A percentile compares a stretch with the other conserved stretches of the same genome.
These are phyloP conservation scores for Nymphalis c-album DNA, from an alignment of 2,888 invertebrate genomes.

Conservation along the genomic window DNA sequence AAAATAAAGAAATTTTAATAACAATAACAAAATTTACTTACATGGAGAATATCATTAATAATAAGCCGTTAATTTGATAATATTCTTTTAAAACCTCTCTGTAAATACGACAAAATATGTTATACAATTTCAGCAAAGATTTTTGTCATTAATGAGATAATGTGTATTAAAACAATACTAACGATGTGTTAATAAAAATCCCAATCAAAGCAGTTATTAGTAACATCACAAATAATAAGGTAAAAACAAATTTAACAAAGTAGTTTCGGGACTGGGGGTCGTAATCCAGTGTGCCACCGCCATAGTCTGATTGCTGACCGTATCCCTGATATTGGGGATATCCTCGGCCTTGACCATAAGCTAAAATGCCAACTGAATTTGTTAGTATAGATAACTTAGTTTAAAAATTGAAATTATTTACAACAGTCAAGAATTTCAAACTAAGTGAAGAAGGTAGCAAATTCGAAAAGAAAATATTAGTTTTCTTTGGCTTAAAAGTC, in stretches of 20 bases:
- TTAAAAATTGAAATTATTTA: no score
- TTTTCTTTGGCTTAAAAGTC: no score
- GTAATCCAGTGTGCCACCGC: conserved; percentile 39
- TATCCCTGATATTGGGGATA: background rate
- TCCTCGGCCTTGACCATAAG: conserved; percentile 5
- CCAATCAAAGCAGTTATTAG: conserved; percentile 31
- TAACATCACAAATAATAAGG: conserved; percentile 41
- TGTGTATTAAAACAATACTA: conserved; percentile 22
- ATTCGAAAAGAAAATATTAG: no score
- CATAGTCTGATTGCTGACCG: conserved; percentile 4
- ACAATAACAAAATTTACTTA: conserved; percentile 24
- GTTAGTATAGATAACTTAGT: no score
- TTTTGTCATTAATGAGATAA: background rate
- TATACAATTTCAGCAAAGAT: background rate
- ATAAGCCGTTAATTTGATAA: conserved; percentile 15
- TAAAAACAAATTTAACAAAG: conserved; percentile 42
- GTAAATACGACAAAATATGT: background rate
- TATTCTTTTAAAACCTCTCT: conserved; percentile 27
- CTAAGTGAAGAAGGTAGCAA: no score
- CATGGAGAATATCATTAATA: conserved; percentile 25
- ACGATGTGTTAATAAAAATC: conserved; percentile 32
- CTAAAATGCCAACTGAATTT: background rate
- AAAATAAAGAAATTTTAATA: background rate
- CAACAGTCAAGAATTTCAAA: no score
- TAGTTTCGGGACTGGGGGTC: conserved; percentile 46